A percentile compares a stretch with the other conserved stretches of the same genome.
These are phyloP conservation scores for Lagopus muta DNA, from an alignment of 2,113 vertebrate species.

Conservation along the genomic window DNA sequence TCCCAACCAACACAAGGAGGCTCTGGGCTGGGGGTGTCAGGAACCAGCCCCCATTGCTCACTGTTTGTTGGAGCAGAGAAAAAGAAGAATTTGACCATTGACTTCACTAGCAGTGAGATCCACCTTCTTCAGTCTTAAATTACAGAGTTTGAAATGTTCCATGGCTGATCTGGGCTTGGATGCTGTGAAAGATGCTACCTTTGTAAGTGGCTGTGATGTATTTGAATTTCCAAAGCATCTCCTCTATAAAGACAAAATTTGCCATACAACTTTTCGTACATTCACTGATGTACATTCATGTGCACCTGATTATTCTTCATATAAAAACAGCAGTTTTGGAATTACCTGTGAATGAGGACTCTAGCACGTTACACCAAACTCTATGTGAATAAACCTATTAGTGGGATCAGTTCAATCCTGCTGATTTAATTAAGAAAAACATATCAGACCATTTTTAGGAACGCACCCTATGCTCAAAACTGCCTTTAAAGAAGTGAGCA, in stretches of 20 bases:
- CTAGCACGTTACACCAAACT: background rate
- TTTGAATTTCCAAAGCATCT: background rate
- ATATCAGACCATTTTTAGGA: background rate
- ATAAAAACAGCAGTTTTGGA: background rate
- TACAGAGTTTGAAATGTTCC: background rate
- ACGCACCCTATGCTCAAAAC: rapidly evolving
- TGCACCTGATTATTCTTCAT: background rate
- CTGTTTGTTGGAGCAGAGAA: background rate
- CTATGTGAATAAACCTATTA: background rate
- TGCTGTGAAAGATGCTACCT: background rate
- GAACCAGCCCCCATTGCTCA: background rate
- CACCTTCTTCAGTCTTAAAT: background rate
- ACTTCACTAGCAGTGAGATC: background rate
- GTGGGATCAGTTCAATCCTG: background rate
- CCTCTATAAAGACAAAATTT: background rate
- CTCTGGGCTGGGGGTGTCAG: rapidly evolving
- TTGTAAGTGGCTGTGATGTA: background rate
- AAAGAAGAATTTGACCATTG: background rate
- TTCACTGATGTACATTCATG: background rate
- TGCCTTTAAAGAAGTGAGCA: background rate
- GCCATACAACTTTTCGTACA: background rate
- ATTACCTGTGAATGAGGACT: background rate
- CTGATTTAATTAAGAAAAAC: background rate
- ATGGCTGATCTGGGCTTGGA: background rate
- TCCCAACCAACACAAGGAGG: background rate